phyloP scores from a whole-genome alignment of 1,140 invertebrate genomes.

The Sinella curviseta region DNA sequence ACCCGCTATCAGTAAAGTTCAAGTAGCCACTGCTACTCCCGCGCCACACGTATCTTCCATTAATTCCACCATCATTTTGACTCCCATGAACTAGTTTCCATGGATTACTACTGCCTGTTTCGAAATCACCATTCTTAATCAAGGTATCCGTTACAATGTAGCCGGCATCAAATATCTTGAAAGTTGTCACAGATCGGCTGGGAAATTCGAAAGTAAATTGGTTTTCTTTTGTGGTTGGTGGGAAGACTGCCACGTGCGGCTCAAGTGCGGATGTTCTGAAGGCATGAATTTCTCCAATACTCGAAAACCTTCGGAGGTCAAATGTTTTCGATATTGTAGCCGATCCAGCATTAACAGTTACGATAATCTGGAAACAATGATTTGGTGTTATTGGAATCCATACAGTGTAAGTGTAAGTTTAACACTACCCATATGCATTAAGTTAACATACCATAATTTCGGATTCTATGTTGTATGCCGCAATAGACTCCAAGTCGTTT shows the following conservation, averaged over 20 bases:
- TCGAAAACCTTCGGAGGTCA: not conserved
- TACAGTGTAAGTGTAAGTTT: too few species aligned
- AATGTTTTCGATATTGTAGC: not conserved
- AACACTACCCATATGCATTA: too few species aligned
- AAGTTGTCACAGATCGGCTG: slow-evolving; percentile 32
- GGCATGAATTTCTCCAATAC: not conserved
- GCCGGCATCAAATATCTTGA: not conserved
- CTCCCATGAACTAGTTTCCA: slow-evolving; percentile 9
- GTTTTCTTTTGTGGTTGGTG: not conserved
- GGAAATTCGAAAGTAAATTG: slow-evolving; percentile 24
- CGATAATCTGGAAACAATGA: slow-evolving; percentile 20
- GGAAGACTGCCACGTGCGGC: not conserved
- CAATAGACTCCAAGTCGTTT: too few species aligned
- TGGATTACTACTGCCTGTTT: not conserved
- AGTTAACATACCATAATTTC: too few species aligned
- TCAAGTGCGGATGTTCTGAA: slow-evolving; percentile 31
- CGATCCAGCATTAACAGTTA: slow-evolving; percentile 23
- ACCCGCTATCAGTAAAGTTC: slow-evolving; percentile 4
- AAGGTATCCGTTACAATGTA: not conserved
- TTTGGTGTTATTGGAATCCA: too few species aligned
- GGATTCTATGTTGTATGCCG: too few species aligned
- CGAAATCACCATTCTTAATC: slow-evolving; percentile 34
- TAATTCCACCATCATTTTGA: not conserved
- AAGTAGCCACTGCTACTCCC: not conserved
- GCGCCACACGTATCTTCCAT: not conserved